Conservation (phyloP, 2,888 invertebrate genomes). For the Sipha maydis region DNA sequence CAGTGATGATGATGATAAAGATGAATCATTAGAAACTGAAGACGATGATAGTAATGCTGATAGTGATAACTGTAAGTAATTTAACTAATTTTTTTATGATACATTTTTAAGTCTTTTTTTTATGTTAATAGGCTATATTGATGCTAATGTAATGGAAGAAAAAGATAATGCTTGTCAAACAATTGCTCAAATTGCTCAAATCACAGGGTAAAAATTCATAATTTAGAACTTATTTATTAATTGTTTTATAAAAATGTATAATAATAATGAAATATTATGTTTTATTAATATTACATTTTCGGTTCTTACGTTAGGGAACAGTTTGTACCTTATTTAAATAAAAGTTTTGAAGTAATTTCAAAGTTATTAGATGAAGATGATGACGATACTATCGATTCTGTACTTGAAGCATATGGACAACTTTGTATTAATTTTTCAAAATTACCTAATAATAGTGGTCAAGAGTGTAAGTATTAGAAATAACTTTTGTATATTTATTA, state of each 20-base stretch:
- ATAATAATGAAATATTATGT: background rate
- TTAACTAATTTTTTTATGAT: background rate
- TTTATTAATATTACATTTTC: background rate
- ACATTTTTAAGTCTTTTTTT: background rate
- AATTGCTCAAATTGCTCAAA: conserved; percentile 48
- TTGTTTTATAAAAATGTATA: too few relatives aligned
- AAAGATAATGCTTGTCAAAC: conserved; percentile 54
- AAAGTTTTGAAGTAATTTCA: conserved; percentile 25
- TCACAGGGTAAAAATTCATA: conserved; percentile 35
- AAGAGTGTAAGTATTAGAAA: conserved; percentile 45
- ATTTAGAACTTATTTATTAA: too few relatives aligned
- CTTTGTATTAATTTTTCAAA: conserved; percentile 48
- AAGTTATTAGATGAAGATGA: conserved; percentile 57
- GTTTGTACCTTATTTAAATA: conserved; percentile 45
- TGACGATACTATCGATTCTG: conserved; percentile 58
- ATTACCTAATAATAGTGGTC: conserved; percentile 13
- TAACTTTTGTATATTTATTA: background rate
- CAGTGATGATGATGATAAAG: conserved; percentile 41
- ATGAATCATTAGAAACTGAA: conserved; percentile 35
- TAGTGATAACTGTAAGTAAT: conserved; percentile 45
- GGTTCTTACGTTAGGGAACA: conserved; percentile 22
- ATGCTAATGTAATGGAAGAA: conserved; percentile 57
- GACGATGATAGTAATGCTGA: conserved; percentile 29
- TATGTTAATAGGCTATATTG: conserved; percentile 38
- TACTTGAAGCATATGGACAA: conserved; percentile 56